Base-by-base conservation (phyloP, 2,797 vertebrate species). In the Sebastes kiyomatsui region DNA sequence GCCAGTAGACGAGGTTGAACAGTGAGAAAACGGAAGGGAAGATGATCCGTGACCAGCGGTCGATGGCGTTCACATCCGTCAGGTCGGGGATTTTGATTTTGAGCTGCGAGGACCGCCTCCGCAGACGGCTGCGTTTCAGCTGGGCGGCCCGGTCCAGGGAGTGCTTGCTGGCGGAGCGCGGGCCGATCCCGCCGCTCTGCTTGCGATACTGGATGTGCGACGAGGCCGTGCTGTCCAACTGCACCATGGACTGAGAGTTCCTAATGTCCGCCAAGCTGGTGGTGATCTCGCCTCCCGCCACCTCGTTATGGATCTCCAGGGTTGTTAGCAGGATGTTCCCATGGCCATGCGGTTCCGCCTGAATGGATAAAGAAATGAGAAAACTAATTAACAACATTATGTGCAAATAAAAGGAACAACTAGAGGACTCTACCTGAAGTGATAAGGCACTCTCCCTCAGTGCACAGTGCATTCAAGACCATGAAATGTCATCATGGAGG, bases 31-130 rank as follows among this genome's bases (percentile, higher is more conserved):
- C 98, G 62, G 97, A 96, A 3, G 98, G 98, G 88, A 99, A 99
- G 91, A 99, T 97, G 94, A 99, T 96, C 85, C 98, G 95, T 87
- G 98, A 99, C 98, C 98, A 99, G 89, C 98, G 97, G 95, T 99
- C 98, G 46, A 99, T 98, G 92, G 97, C 96, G 86, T 99, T 99
- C 88, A 99, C 98, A 93, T 99, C 98, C 7, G 98, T 99, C 90
- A 99, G 96, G 94, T 99, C 97, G 0, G 98, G 98, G 93, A 99
- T 99, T 95, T 99, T 99, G 82, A 99, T 98, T 92, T 97, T 98
- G 86, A 99, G 94, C 92, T 99, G 98, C 0, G 98, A 99, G 73
- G 98, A 98, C 82, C 98, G 96, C 85, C 98, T 96, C 82, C 97
- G 95, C 94, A 99, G 96, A 67, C 97, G 97, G 80, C 96, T 95